Evolutionary conservation across 2,797 vertebrate species (phyloP).

Genomic region (Diglossa cyanea): DNA sequence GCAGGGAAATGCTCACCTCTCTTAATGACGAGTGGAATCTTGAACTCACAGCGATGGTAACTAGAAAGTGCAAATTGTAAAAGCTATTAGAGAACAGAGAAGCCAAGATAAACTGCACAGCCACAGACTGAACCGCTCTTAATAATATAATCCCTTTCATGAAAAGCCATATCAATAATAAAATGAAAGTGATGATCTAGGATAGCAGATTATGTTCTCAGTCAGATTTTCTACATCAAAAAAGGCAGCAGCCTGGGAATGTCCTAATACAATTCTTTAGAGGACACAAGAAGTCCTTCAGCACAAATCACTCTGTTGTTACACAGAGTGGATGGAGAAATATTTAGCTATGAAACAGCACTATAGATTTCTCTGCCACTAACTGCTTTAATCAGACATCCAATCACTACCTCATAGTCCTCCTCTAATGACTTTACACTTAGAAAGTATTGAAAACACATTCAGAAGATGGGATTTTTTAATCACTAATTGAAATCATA

Average conservation of each 20-base stretch:
- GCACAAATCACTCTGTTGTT: not conserved
- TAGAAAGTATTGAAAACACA: not conserved
- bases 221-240: not conserved
- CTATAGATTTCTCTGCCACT: not conserved
- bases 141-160: not conserved
- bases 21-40: conserved; percentile 93
- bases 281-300: not conserved
- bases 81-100: conserved; percentile 15
- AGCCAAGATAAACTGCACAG: not conserved
- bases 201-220: not conserved
- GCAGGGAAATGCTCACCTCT: conserved; percentile 81
- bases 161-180: not conserved
- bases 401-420: not conserved
- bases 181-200: not conserved
- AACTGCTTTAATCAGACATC: not conserved
- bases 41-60: conserved; percentile 99
- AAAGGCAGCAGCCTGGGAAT: not conserved
- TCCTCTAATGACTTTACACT: not conserved
- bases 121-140: not conserved
- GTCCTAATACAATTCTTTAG: not conserved
- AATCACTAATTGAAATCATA: not conserved
- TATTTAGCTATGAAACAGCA: not conserved
- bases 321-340: not conserved
- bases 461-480: not conserved
- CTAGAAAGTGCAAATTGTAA: conserved; percentile 69